Base-by-base conservation (phyloP, 2,113 vertebrate genomes). In the Mobula birostris region DNA sequence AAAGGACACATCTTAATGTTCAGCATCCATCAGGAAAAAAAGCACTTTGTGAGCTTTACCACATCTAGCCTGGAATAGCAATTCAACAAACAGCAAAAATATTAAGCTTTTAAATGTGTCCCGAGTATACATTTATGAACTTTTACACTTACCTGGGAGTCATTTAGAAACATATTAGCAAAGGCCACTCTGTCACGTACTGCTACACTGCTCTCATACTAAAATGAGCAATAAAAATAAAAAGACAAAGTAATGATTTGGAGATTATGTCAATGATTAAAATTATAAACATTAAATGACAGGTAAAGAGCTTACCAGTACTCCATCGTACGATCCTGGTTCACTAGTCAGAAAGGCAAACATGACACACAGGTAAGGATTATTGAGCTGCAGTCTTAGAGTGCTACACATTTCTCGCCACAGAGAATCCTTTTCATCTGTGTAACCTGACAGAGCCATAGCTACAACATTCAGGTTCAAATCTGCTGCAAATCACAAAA, bases 401-500 rank as follows among this genome's bases (percentile, higher is more conserved):
- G 98, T 98, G 96, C 99, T 98, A 96, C 99, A 99, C 99, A 99
- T 99, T 96, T 99, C 99, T 95, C 98, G 97, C 99, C 99, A 99
- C 94, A 99, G 97, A 8, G 99, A 99, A 40, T 97, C 97, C 96
- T 98, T 99, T 96, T 99, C 99, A 32, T 99, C 98, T 0, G 99
- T 99, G 95, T 99, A 98, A 83, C 99, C 99, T 0, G 99, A 99
- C 58, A 99, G 96, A 88, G 99, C 99, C 99, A 99, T 99, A 94
- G 99, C 99, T 94, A 99, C 99, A 48, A 99, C 99, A n/a, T 99
- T 99, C 94, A 99, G 97, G 96, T 99, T 99, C 96, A 99, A 96
- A 96, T 99, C 98, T 91, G 98, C 99, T 99, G 96, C 8, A 95
- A 95, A 40, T 85, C 40, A 94, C 48, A 94, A 85, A 94, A 29